Percentiles rank a stretch among this genome's conserved stretches.
Evolutionary conservation across 2,113 vertebrate genomes (phyloP).

Genomic region (Actenoides hombroni): DNA sequence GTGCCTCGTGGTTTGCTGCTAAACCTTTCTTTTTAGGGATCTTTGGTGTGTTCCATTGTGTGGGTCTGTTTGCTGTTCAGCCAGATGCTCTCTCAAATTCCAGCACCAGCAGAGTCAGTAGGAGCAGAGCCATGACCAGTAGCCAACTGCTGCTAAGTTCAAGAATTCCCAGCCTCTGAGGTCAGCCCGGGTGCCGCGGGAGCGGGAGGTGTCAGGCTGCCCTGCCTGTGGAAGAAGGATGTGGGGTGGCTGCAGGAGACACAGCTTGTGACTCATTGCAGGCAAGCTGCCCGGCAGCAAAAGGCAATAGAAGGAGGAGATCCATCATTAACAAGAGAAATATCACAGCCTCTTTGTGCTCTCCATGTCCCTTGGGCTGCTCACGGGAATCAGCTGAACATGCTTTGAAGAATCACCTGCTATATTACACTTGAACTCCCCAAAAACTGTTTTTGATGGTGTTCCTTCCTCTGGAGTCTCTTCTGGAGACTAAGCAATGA

Average conservation of each 20-base stretch:
- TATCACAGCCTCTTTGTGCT: neutral
- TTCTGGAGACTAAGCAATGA: fast-evolving
- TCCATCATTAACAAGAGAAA: neutral
- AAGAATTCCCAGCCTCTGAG: neutral
- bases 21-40: neutral
- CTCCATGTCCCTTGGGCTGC: neutral
- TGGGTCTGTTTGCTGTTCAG: neutral
- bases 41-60: neutral
- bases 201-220: neutral
- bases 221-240: neutral
- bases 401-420: neutral
- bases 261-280: neutral
- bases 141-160: neutral
- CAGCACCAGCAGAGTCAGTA: neutral
- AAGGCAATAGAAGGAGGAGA: too few relatives aligned
- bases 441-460: fast-evolving
- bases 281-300: neutral
- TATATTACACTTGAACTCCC: neutral
- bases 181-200: neutral
- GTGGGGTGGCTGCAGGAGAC: neutral
- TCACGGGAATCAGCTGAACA: neutral
- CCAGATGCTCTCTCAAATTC: neutral
- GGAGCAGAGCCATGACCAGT: neutral
- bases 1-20: fast-evolving
- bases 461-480: neutral